Conservation (phyloP, 2,113 vertebrate genomes). For the Pseudorhombus dupliciocellatus region DNA sequence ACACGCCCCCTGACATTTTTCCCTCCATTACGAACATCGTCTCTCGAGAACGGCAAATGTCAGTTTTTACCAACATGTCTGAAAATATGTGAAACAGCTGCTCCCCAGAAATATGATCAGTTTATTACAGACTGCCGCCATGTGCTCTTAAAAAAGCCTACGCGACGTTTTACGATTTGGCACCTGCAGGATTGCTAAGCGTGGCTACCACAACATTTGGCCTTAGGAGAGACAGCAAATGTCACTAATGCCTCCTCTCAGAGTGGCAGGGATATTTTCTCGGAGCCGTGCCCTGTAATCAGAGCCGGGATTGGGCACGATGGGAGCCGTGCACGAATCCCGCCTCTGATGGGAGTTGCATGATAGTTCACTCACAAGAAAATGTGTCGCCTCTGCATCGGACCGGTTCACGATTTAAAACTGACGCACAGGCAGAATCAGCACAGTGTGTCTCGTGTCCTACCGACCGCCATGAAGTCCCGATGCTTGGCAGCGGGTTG, state of each 20-base stretch:
- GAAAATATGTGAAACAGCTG: slow-evolving; percentile 4
- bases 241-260: neutral
- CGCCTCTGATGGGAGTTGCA: too few species aligned
- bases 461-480: neutral
- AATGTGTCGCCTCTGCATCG: neutral
- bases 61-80: neutral
- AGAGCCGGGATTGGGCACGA: neutral
- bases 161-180: neutral
- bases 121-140: neutral
- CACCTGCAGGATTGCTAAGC: too few species aligned
- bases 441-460: neutral
- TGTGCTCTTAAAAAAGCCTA: neutral
- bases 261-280: neutral
- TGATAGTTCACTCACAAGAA: too few species aligned
- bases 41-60: slow-evolving; percentile 9
- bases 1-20: slow-evolving; percentile 14
- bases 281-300: neutral
- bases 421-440: too few species aligned
- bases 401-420: neutral
- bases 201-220: too few species aligned
- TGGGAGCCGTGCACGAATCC: too few species aligned
- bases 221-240: neutral
- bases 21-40: neutral
- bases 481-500: too few species aligned
- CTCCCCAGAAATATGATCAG: neutral